Evolutionary conservation across 2,113 vertebrate species (phyloP), one percentile per base, ranked within the genome.

Genomic region (Actenoides lindsayi): DNA sequence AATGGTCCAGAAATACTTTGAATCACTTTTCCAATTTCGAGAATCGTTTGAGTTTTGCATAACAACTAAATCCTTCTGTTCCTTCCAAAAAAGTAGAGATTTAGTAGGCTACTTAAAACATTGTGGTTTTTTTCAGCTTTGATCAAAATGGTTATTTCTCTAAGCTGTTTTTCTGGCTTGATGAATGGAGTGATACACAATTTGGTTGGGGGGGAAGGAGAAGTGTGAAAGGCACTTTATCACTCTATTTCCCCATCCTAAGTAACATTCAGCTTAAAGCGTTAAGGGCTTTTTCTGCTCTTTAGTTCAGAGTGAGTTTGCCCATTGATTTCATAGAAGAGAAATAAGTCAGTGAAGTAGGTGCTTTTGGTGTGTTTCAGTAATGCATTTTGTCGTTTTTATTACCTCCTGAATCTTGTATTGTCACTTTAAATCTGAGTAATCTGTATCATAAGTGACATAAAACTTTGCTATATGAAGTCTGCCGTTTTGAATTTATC

Each of bases 401-500:
- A 88, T 95, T 80, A 74, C n/a, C 67, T 93, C 28, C 37, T 78
- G 65, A 78, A 85, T 89, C 87, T 89, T 86, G 59, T 56, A 67
- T 67, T 94, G 96, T 90, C 93, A 94, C 46, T 96, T 96, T 96
- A 94, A 94, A 94, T 93, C 59, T 20, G 0, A 88, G 63, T 83
- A 94, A 76, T 90, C 74, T 63, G 37, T 83, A 88, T 80, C 50
- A 59, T 53, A 93, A 94, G 59, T 93, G 87, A 94, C 90, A 96
- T 74, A 92, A 94, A 93, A 50, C 25, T 85, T 83, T 50, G n/a
- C 31, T 96, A 44, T 91, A 95, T 91, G 87, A 96, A 90, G 75
- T 73, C 90, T 96, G 92, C 92, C 88, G 59, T 96, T 95, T 96
- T 95, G 63, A 77, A 92, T 96, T 93, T 74, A 42, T 91, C 70